These are phyloP conservation scores for Euphonia xanthogaster DNA, from an alignment of 2,797 vertebrate genomes.

Conservation along the genomic window DNA sequence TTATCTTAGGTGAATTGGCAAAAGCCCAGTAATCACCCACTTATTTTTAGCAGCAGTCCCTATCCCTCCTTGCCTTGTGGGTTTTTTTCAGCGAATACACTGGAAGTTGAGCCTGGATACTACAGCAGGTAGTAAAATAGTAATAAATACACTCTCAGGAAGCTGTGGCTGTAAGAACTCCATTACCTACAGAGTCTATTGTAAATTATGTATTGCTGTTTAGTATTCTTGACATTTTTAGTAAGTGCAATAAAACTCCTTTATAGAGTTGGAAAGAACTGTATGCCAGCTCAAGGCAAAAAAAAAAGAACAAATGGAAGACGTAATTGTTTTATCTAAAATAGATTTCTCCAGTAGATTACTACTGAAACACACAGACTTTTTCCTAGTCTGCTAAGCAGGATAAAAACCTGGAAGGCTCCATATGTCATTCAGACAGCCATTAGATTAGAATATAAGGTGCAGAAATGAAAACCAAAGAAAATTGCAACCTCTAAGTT, in stretches of 20 bases:
- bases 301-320: conserved; percentile 63
- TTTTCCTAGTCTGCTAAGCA: not conserved
- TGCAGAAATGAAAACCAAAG: conserved; percentile 19
- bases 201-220: conserved; percentile 71
- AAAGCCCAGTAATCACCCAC: not conserved
- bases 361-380: conserved; percentile 13
- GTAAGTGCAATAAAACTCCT: conserved; percentile 65
- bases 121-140: conserved; percentile 43
- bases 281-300: conserved; percentile 38
- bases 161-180: conserved; percentile 50
- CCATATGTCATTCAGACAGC: conserved; percentile 12
- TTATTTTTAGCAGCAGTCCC: not conserved
- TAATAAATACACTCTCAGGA: conserved; percentile 64
- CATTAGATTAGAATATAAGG: conserved; percentile 18
- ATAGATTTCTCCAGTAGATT: conserved; percentile 58
- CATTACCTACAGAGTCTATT: conserved; percentile 47
- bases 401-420: conserved; percentile 32
- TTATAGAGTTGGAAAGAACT: conserved; percentile 66
- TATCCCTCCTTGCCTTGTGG: not conserved
- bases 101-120: conserved; percentile 19
- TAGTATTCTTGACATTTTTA: conserved; percentile 69
- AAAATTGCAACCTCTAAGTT: not conserved
- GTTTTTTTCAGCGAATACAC: not conserved
- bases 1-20: not conserved
- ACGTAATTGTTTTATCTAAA: conserved; percentile 67